A percentile compares a stretch with the other conserved stretches of the same genome.
phyloP scores from a whole-genome alignment of 2,797 vertebrate species.

The Malacoraja senta region DNA sequence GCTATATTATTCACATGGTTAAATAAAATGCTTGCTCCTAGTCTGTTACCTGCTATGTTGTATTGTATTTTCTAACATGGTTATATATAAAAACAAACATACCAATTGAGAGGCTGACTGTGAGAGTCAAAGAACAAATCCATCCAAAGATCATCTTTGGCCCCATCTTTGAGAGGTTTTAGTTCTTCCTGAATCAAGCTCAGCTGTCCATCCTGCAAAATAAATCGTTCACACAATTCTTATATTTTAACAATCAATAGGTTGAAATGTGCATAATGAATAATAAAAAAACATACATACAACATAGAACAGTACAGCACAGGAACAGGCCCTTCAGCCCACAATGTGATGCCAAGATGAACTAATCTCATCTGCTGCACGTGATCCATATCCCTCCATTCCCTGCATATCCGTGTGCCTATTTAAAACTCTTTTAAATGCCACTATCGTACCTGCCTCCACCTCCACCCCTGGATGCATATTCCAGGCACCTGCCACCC shows the following conservation, averaged over 20 bases:
- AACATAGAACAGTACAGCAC: no score
- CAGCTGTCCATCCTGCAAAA: conserved; percentile 16
- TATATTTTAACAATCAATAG: neutral
- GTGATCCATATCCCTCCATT: no score
- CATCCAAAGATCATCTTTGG: neutral
- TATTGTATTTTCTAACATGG: neutral
- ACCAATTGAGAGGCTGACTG: neutral
- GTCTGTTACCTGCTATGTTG: neutral
- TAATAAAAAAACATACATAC: neutral
- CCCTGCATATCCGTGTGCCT: no score
- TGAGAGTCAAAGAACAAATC: neutral
- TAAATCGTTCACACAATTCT: neutral
- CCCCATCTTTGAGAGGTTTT: neutral
- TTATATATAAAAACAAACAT: neutral
- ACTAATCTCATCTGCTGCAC: no score
- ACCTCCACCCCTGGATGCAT: no score
- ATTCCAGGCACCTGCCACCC: no score
- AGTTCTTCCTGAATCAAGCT: neutral
- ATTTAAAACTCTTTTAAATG: no score
- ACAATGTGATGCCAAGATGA: no score
- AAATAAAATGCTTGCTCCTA: neutral
- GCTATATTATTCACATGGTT: neutral
- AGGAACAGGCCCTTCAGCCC: no score
- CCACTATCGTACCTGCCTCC: no score
- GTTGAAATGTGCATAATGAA: neutral